phyloP scores from a whole-genome alignment of 2,888 invertebrate genomes.

The Parnassius mnemosyne region DNA sequence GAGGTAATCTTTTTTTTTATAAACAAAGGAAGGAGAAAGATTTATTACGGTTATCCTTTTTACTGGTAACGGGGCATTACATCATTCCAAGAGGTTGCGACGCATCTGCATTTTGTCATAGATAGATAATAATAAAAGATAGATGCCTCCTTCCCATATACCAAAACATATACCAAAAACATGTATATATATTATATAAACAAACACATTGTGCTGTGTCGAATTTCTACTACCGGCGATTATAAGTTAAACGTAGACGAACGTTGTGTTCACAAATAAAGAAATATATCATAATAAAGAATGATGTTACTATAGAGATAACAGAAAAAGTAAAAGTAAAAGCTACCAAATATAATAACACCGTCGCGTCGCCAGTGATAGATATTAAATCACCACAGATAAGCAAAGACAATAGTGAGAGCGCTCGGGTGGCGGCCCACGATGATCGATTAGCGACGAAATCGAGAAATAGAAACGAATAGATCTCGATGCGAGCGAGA shows the following conservation, averaged over 20 bases:
- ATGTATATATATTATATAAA: no score
- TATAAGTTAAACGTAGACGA: constrained; percentile 13
- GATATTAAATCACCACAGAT: constrained; percentile 52
- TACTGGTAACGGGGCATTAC: no score
- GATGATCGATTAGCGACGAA: constrained; percentile 60
- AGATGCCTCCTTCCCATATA: no score
- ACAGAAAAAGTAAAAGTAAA: constrained; percentile 47
- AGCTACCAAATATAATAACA: constrained; percentile 47
- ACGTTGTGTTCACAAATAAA: background rate
- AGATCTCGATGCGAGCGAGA: constrained; percentile 34
- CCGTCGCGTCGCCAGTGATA: constrained; percentile 40
- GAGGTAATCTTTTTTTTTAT: no score
- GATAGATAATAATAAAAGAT: no score
- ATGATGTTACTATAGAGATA: constrained; percentile 25
- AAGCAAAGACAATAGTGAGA: constrained; percentile 67
- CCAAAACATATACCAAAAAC: no score
- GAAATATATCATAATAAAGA: constrained; percentile 11
- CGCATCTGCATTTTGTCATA: no score
- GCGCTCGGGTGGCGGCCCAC: constrained; percentile 37
- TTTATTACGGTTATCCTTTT: no score
- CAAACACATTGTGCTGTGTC: no score
- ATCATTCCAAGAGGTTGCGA: no score
- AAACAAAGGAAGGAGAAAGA: no score
- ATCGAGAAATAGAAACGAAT: constrained; percentile 45
- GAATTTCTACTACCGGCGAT: no score